Evolutionary conservation across 2,113 vertebrate species (phyloP), one percentile per base, ranked within the genome.

Genomic region (Smithornis capensis): DNA sequence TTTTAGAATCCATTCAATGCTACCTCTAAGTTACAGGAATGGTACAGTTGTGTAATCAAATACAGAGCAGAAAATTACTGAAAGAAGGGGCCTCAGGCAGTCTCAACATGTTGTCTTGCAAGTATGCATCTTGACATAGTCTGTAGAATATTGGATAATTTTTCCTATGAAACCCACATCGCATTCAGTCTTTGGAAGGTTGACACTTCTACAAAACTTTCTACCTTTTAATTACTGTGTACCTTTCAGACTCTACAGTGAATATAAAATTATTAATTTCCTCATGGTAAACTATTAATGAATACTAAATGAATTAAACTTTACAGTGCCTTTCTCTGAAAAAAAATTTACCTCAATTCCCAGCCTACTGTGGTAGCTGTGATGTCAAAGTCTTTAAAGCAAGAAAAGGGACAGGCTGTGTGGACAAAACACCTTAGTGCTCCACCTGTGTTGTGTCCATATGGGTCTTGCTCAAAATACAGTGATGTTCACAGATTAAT

Each of bases 231-330:
- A 94, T 94, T 87, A 81, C 44, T 81, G 60, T 82, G 80, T 84
- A 91, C 64, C 52, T 91, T 93, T 83, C 87, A 92, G 83, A 31
- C 31, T 89, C 55, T 14, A 33, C 83, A 87, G 60, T 1, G 11
- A 92, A 89, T 81, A 52, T 23, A 50, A 94, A 95, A 94, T 91
- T 92, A 94, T 59, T 89, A 55, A 91, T 92, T 91, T 94, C 91
- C 92, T 95, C n/a, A 23, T 40, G 53, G 69, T 83, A 91, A 91
- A 76, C 82, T 92, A 70, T 87, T 91, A 84, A 75, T 89, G 81
- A 91, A 95, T 92, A 75, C 62, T 87, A 92, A n/a, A 95, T 87
- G 60, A 97, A 75, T 60, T 40, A 10, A 84, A 56, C n/a, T 75
- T 76, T 29, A 84, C 69, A 44, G 73, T 9, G 19, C 19, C 49